Evolutionary conservation across 2,888 invertebrate species (phyloP).

Genomic region (Acronicta leporina): DNA sequence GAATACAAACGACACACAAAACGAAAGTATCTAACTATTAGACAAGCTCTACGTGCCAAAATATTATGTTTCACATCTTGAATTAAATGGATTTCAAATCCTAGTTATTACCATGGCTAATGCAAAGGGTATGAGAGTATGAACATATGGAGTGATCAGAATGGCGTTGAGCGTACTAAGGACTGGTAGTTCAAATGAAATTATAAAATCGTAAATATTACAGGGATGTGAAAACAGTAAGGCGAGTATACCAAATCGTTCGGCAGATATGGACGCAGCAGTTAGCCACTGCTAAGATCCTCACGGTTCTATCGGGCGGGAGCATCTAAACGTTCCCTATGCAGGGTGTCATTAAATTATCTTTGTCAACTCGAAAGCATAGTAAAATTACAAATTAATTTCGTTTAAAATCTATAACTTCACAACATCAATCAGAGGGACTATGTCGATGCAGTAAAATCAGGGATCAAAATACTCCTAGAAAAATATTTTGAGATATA

Average conservation of each 20-base stretch:
- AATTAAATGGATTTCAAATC: constrained; percentile 68
- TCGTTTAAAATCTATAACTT: constrained; percentile 78
- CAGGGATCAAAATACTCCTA: constrained; percentile 84
- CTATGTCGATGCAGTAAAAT: constrained; percentile 85
- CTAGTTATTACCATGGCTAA: constrained; percentile 64
- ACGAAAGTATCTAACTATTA: constrained; percentile 70
- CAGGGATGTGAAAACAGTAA: constrained; percentile 69
- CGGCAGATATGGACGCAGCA: constrained; percentile 78
- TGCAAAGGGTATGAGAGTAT: constrained; percentile 70
- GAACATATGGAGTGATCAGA: constrained; percentile 65
- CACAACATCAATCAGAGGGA: constrained; percentile 87
- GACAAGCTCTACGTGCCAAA: constrained; percentile 76
- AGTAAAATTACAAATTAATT: constrained; percentile 76
- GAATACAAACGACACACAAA: constrained; percentile 67
- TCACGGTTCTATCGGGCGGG: constrained; percentile 83
- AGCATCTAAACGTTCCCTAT: constrained; percentile 85
- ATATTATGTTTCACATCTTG: constrained; percentile 59
- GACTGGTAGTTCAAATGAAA: constrained; percentile 53
- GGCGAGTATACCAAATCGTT: constrained; percentile 78
- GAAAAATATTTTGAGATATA: constrained; percentile 72
- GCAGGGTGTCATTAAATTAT: constrained; percentile 75
- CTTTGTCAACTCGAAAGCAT: constrained; percentile 71
- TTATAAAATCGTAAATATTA: constrained; percentile 54
- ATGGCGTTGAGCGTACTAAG: constrained; percentile 72
- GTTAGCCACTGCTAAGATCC: constrained; percentile 79